A percentile compares a stretch with the other conserved stretches of the same genome.
Conservation (phyloP, 2,113 vertebrate genomes). For the Columba livia region DNA sequence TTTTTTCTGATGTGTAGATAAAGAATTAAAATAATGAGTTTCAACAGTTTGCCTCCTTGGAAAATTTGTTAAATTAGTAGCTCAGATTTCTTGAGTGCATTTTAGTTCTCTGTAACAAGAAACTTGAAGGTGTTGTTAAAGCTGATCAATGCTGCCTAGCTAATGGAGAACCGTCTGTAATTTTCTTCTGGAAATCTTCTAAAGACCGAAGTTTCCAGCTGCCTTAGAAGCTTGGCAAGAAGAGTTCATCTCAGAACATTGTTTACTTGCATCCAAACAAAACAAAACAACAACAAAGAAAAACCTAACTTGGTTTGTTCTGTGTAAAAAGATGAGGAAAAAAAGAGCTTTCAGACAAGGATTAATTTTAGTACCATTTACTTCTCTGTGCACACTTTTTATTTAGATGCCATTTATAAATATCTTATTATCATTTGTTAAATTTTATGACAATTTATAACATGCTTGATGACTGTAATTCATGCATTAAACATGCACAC, state of each 20-base stretch:
- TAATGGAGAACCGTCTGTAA: background rate
- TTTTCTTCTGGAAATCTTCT: background rate
- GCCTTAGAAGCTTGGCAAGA: background rate
- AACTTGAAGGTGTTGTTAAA: background rate
- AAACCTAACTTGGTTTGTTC: background rate
- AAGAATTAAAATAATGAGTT: background rate
- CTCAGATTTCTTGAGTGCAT: background rate
- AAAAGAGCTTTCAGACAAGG: background rate
- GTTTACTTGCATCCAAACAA: background rate
- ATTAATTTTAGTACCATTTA: slow-evolving; percentile 61
- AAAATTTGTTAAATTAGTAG: background rate
- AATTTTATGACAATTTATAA: slow-evolving; percentile 66
- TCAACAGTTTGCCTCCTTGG: background rate
- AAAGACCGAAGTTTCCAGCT: background rate
- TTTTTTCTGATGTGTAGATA: background rate
- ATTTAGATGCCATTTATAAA: slow-evolving; percentile 71
- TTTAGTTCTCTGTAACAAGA: background rate
- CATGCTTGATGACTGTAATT: slow-evolving; percentile 69
- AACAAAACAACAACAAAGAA: too few species aligned
- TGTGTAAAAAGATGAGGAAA: background rate
- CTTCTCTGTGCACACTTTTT: background rate
- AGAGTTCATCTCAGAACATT: background rate
- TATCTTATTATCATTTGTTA: slow-evolving; percentile 70
- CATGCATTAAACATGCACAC: slow-evolving; percentile 74
- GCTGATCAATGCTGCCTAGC: background rate